These are phyloP conservation scores for Epinephelus lanceolatus DNA, from an alignment of 2,113 vertebrate species.

Conservation along the genomic window DNA sequence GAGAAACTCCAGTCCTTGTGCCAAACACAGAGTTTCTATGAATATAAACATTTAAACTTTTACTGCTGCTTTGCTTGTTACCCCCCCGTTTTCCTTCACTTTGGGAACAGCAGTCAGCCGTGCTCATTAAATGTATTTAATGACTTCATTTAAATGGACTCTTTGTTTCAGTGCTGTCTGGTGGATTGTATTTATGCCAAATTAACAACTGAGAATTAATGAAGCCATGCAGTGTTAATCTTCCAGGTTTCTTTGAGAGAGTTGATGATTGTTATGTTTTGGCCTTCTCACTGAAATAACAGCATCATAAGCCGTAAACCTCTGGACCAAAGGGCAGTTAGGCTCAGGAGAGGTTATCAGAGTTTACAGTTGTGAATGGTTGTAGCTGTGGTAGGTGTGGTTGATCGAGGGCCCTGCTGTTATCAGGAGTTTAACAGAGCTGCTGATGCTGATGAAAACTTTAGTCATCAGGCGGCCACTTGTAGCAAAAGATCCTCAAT, in stretches of 20 bases:
- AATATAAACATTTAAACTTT: background rate
- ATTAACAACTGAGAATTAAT: background rate
- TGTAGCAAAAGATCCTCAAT: background rate
- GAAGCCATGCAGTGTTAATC: background rate
- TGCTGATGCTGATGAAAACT: background rate
- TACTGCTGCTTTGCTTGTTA: background rate
- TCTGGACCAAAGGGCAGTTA: background rate
- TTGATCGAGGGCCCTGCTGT: background rate
- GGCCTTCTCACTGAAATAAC: background rate
- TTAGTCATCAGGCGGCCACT: too few relatives aligned
- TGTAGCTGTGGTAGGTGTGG: constrained; percentile 20
- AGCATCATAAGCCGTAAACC: background rate
- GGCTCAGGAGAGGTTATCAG: constrained; percentile 22
- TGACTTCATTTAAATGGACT: constrained; percentile 18
- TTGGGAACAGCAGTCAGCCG: background rate
- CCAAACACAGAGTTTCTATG: background rate
- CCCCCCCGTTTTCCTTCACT: background rate
- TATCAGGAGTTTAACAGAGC: constrained; percentile 7
- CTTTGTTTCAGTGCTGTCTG: background rate
- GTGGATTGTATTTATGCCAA: background rate
- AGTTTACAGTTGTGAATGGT: background rate
- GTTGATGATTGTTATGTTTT: background rate
- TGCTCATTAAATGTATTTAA: constrained; percentile 12
- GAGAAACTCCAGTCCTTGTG: background rate
- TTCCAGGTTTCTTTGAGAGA: background rate